Evolutionary conservation across 2,113 vertebrate species (phyloP).

Genomic region (Hylia prasina): DNA sequence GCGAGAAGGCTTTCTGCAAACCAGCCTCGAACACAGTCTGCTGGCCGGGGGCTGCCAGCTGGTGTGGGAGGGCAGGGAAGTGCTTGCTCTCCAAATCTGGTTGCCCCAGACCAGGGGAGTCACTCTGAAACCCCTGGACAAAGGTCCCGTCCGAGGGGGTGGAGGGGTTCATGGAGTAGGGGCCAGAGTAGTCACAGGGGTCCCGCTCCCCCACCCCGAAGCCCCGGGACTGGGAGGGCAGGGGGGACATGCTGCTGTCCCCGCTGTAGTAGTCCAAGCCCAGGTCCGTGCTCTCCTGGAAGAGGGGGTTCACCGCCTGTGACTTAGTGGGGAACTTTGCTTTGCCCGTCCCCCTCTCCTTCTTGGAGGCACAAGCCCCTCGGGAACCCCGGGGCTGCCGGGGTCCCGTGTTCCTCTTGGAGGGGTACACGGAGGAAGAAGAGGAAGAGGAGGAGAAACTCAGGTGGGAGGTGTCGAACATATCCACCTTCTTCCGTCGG

Average conservation of each 20-base stretch:
- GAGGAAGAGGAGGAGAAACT: slow-evolving; percentile 85
- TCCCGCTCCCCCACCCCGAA: slow-evolving; percentile 85
- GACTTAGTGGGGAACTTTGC: slow-evolving; percentile 80
- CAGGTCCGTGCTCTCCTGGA: slow-evolving; percentile 86
- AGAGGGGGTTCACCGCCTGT: slow-evolving; percentile 81
- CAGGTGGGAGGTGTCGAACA: slow-evolving; percentile 81
- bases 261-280: slow-evolving; percentile 96
- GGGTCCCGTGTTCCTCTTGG: slow-evolving; percentile 84
- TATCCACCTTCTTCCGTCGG: slow-evolving; percentile 91
- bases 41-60: slow-evolving; percentile 72
- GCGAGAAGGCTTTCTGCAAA: slow-evolving; percentile 88
- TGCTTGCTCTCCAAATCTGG: slow-evolving; percentile 81
- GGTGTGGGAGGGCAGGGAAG: slow-evolving; percentile 80
- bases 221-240: slow-evolving; percentile 87
- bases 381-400: slow-evolving; percentile 85
- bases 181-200: slow-evolving; percentile 92
- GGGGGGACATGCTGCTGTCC: slow-evolving; percentile 94
- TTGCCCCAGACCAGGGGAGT: slow-evolving; percentile 88
- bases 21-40: slow-evolving; percentile 75
- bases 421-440: slow-evolving; percentile 85
- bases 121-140: slow-evolving; percentile 89
- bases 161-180: slow-evolving; percentile 94
- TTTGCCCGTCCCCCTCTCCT: slow-evolving; percentile 86
- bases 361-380: slow-evolving; percentile 85
- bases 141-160: slow-evolving; percentile 95